Percentiles rank a stretch among this genome's conserved stretches.
phyloP scores from a whole-genome alignment of 2,797 vertebrate genomes.

The Columba guinea region DNA sequence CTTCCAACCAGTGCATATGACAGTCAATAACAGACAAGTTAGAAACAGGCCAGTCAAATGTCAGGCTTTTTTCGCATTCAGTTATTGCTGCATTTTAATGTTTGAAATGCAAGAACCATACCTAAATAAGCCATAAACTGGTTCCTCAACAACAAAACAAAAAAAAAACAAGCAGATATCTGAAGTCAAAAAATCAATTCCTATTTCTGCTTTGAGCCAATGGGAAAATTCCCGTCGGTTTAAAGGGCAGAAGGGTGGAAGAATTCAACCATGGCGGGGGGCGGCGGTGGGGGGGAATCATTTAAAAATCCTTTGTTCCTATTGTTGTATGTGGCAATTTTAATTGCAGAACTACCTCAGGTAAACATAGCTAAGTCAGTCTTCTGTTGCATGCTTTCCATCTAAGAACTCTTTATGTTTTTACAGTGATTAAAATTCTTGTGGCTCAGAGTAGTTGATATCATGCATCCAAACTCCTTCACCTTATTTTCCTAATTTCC shows the following conservation, averaged over 20 bases:
- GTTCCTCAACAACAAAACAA: neutral
- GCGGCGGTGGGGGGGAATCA: neutral
- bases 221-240: neutral
- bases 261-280: neutral
- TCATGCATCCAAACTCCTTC: slow-evolving; percentile 25
- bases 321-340: neutral
- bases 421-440: slow-evolving; percentile 65
- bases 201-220: neutral
- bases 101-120: neutral
- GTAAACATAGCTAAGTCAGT: slow-evolving; percentile 35
- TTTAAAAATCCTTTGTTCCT: neutral
- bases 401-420: slow-evolving; percentile 45
- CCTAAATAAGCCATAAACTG: neutral
- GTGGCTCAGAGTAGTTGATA: slow-evolving; percentile 52
- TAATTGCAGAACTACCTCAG: slow-evolving; percentile 3
- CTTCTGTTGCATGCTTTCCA: slow-evolving; percentile 23
- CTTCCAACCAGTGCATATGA: neutral
- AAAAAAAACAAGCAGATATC: neutral
- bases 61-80: neutral
- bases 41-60: neutral
- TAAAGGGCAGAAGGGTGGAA: neutral
- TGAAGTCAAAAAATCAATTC: neutral
- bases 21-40: neutral
- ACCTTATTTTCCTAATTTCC: slow-evolving; percentile 50
- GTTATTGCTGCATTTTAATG: neutral